phyloP scores from a whole-genome alignment of 2,797 vertebrate species.

The Babyrousa celebensis region DNA sequence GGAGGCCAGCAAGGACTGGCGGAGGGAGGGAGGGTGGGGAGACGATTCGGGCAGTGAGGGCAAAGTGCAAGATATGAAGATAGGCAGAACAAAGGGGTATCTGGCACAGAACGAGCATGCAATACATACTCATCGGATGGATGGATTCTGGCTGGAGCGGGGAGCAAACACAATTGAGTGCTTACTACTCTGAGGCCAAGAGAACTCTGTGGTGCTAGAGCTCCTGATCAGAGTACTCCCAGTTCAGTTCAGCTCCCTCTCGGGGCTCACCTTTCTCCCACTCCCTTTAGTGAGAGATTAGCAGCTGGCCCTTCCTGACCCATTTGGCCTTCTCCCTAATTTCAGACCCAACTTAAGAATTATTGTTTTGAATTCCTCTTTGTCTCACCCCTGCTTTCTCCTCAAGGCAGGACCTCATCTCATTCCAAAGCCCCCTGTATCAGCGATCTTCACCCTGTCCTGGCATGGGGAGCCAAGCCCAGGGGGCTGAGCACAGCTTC shows the following conservation, averaged over 20 bases:
- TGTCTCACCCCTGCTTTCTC: conserved; percentile 39
- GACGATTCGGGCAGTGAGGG: not conserved
- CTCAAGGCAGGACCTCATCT: conserved; percentile 33
- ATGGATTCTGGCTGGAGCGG: conserved; percentile 25
- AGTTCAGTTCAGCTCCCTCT: not conserved
- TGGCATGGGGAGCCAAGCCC: conserved; percentile 33
- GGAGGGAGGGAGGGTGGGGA: not conserved
- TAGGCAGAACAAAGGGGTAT: conserved; percentile 7
- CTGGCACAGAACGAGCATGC: not conserved
- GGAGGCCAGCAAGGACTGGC: conserved; percentile 49
- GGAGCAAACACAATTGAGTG: conserved; percentile 55
- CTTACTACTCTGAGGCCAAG: not conserved
- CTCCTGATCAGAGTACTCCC: not conserved
- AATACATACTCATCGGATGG: conserved; percentile 34
- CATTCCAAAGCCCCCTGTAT: conserved; percentile 63
- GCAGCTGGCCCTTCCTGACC: conserved; percentile 49
- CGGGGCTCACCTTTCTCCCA: not conserved
- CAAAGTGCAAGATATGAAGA: conserved; percentile 33
- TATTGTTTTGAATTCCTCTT: conserved; percentile 55
- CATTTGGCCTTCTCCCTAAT: conserved; percentile 23
- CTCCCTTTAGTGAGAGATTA: not conserved
- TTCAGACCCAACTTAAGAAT: conserved; percentile 60
- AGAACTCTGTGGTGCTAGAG: not conserved
- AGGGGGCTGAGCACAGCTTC: conserved; percentile 48
- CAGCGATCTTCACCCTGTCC: not conserved